Evolutionary conservation across 2,888 invertebrate species (phyloP), one percentile per base, ranked within the genome.

Genomic region (Poecilus cupreus): DNA sequence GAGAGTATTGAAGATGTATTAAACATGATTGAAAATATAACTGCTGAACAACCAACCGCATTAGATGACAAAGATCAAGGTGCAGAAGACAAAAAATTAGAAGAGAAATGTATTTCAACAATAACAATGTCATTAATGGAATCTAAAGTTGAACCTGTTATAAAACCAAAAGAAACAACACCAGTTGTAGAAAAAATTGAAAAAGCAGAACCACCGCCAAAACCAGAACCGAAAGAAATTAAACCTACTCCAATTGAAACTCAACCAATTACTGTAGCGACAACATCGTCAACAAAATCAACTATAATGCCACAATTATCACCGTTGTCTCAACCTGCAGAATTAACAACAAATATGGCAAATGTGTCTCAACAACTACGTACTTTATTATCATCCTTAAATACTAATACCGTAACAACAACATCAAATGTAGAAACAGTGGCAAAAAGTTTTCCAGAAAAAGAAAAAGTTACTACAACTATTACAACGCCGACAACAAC

Each of bases 1-100:
- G 94, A 94, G 85, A 91, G 92, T 0, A 92, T 94, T 70, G 94
- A 94, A 85, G 94, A 94, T 85, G 93, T 94, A 88, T 88, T 94
- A 11, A 93, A 93, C 86, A 93, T 94, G 91, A 89, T 94, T 54
- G 93, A 94, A 84, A 93, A 93, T 83, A 94, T 94, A 43, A 87
- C 87, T 11, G 87, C 87, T 1, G 87, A 88, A 81, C 86, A 87
- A 26, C 86, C 87, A 3, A 84, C 86, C 11, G 85, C 85, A 70
- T 72, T 87, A 13, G 86, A 87, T 80, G 86, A 87, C 72, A 85
- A 84, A 72, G 83, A 84, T 43, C 84, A 85, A 54, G 83, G 82
- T 72, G 82, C 84, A 5, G 85, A 85, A 80, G 57, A 74, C 20
- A 57, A 80, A 85, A 85, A 68, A 70, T 81, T 22, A 85, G 85